These are phyloP conservation scores for Heliconius congener DNA, from an alignment of 1,140 invertebrate genomes.

Conservation along the genomic window DNA sequence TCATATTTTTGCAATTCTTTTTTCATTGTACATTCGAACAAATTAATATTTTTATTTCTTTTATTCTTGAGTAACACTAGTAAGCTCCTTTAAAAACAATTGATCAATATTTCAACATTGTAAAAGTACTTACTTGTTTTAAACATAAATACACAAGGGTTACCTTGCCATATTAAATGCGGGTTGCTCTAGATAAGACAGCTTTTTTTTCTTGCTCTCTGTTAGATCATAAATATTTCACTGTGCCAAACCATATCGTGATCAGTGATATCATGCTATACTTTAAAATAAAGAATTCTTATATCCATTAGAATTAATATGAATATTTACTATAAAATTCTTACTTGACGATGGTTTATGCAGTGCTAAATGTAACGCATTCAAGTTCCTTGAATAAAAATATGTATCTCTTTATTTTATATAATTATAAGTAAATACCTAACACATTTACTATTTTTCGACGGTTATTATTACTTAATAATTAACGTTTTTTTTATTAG, in stretches of 20 bases:
- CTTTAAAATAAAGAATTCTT: slow-evolving; percentile 48
- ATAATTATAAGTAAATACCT: slow-evolving; percentile 58
- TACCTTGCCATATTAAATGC: slow-evolving; percentile 29
- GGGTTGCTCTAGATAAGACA: slow-evolving; percentile 27
- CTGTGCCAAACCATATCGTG: slow-evolving; percentile 79
- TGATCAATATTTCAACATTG: neutral
- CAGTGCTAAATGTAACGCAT: slow-evolving; percentile 54
- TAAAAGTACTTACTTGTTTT: neutral
- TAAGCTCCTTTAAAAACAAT: neutral
- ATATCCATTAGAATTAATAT: slow-evolving; percentile 46
- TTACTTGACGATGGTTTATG: slow-evolving; percentile 41
- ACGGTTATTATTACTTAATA: slow-evolving; percentile 64
- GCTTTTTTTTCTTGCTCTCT: slow-evolving; percentile 48
- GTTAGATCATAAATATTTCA: slow-evolving; percentile 50
- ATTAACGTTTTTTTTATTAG: slow-evolving; percentile 58
- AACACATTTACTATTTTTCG: slow-evolving; percentile 74
- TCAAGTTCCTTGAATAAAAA: slow-evolving; percentile 64
- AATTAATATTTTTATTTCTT: neutral
- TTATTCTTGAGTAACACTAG: neutral
- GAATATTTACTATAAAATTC: slow-evolving; percentile 38
- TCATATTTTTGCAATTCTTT: neutral
- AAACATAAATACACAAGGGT: neutral
- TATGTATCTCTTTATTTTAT: slow-evolving; percentile 50
- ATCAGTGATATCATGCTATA: slow-evolving; percentile 65
- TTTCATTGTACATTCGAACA: neutral